Conservation (phyloP, 2,888 invertebrate species). For the Cephus pygmeus region DNA sequence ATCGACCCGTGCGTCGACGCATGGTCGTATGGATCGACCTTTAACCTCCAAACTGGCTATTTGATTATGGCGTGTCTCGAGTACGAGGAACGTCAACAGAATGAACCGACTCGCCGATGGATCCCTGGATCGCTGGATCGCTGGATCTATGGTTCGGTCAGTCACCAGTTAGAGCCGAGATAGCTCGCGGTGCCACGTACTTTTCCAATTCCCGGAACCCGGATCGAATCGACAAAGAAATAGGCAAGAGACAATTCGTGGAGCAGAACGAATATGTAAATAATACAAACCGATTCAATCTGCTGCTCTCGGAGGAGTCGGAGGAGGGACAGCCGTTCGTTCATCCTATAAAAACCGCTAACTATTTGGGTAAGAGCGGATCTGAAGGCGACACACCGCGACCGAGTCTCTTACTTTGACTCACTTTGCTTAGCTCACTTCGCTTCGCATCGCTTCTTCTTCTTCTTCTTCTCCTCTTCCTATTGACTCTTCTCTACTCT, state of each 20-base stretch:
- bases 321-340: background rate
- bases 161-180: constrained; percentile 2
- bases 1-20: background rate
- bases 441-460: constrained; percentile 4
- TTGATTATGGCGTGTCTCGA: constrained; percentile 37
- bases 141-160: constrained; percentile 5
- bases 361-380: constrained; percentile 19
- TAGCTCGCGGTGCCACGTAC: constrained; percentile 13
- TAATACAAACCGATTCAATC: constrained; percentile 42
- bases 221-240: constrained; percentile 40
- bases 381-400: constrained; percentile 7
- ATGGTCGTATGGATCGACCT: constrained; percentile 28
- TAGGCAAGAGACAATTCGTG: constrained; percentile 29
- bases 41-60: constrained; percentile 41
- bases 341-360: constrained; percentile 8
- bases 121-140: background rate
- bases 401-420: background rate
- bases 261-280: constrained; percentile 50
- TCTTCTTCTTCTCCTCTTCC: background rate
- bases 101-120: background rate
- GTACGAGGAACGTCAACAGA: background rate
- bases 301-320: constrained; percentile 5
- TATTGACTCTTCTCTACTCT: background rate
- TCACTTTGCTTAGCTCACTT: background rate
- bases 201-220: constrained; percentile 20